Evolutionary conservation across 2,113 vertebrate genomes (phyloP).

Genomic region (Apodemus sylvaticus): DNA sequence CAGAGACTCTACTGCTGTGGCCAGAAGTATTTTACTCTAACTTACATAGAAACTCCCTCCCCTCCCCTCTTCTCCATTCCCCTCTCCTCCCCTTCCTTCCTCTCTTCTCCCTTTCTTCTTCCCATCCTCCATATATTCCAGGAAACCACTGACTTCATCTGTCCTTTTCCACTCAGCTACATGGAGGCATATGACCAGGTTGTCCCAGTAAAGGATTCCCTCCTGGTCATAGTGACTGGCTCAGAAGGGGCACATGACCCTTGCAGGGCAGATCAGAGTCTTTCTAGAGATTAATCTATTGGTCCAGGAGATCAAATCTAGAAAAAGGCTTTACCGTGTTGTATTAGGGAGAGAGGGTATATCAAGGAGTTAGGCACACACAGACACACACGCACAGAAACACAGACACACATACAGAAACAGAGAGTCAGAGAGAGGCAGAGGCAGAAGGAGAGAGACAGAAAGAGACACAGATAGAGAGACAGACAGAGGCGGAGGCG

Average conservation of each 20-base stretch:
- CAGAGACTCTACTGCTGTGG: not conserved
- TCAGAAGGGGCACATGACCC: not conserved
- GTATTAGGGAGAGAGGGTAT: not conserved
- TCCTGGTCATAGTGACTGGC: not conserved
- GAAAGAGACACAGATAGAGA: too few species aligned
- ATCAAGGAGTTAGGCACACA: too few species aligned
- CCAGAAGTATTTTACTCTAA: not conserved
- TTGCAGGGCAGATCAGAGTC: not conserved
- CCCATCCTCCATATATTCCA: not conserved
- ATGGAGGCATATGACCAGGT: not conserved
- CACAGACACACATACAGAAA: too few species aligned
- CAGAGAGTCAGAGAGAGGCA: too few species aligned
- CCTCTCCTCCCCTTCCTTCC: fast-evolving
- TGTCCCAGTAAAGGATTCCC: not conserved
- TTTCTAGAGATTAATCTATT: not conserved
- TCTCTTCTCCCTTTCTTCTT: too few species aligned
- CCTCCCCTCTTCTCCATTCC: too few species aligned
- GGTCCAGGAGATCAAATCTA: not conserved
- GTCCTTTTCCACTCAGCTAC: too few species aligned
- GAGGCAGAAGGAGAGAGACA: too few species aligned
- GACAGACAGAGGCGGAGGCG: too few species aligned
- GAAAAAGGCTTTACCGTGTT: not conserved
- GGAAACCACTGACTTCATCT: not conserved
- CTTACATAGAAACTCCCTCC: not conserved
- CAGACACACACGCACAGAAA: not conserved